These are phyloP conservation scores for Drosophila prostipennis DNA, from an alignment of 2,888 invertebrate species.

Conservation along the genomic window DNA sequence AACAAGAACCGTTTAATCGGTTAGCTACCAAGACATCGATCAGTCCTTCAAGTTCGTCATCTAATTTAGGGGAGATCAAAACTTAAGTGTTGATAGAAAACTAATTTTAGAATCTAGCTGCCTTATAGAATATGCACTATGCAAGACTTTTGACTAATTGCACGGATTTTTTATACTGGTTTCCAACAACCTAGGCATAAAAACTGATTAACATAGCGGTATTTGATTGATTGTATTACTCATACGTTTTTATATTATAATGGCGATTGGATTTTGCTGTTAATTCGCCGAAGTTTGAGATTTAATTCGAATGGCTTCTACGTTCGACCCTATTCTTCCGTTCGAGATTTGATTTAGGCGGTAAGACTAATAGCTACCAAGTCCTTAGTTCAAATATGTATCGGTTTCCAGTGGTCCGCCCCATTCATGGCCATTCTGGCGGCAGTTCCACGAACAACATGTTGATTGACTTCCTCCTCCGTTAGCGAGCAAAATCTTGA, in stretches of 20 bases:
- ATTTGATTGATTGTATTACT: conserved; percentile 68
- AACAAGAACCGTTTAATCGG: not conserved
- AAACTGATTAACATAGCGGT: conserved; percentile 63
- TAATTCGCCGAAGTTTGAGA: conserved; percentile 10
- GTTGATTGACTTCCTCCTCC: conserved; percentile 65
- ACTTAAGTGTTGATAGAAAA: conserved; percentile 35
- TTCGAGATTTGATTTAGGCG: conserved; percentile 65
- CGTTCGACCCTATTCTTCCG: conserved; percentile 17
- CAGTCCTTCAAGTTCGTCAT: conserved; percentile 2
- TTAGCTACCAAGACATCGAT: conserved; percentile 7
- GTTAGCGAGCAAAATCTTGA: conserved; percentile 70
- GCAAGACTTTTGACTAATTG: conserved; percentile 76
- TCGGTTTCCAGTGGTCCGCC: conserved; percentile 61
- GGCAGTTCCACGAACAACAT: conserved; percentile 59
- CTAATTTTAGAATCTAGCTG: conserved; percentile 53
- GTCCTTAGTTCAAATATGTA: conserved; percentile 77
- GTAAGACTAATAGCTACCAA: conserved; percentile 72
- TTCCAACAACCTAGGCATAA: conserved; percentile 59
- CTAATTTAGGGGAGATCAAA: conserved; percentile 21
- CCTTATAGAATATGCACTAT: conserved; percentile 61
- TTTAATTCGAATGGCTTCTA: conserved; percentile 17
- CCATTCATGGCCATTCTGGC: conserved; percentile 11
- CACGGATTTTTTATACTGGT: conserved; percentile 60
- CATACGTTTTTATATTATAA: conserved; percentile 34
- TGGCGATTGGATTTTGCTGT: conserved; percentile 15